Percentiles rank a stretch among this genome's conserved stretches.
Conservation (phyloP, 2,113 vertebrate species). For the Hippocampus barbouri region DNA sequence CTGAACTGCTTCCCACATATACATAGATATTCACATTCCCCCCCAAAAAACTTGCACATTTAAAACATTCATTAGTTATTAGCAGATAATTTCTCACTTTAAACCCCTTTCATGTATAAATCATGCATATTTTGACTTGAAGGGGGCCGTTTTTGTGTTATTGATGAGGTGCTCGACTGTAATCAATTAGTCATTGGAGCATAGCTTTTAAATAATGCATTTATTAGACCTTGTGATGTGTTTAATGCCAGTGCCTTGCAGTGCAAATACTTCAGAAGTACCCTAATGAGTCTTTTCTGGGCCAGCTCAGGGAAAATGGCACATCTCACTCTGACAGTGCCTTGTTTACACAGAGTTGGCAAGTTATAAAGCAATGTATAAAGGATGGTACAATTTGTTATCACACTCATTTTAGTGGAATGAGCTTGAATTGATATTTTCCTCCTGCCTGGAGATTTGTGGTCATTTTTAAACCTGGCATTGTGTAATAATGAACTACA, state of each 20-base stretch:
- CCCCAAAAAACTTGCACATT: constrained; percentile 57
- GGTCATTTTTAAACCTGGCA: constrained; percentile 26
- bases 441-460: constrained; percentile 32
- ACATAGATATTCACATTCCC: constrained; percentile 13
- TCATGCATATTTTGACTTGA: constrained; percentile 78
- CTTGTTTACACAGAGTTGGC: constrained; percentile 69
- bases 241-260: constrained; percentile 72
- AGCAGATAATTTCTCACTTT: constrained; percentile 74
- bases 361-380: constrained; percentile 47
- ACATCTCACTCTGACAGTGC: constrained; percentile 63
- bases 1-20: constrained; percentile 15
- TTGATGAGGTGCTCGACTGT: constrained; percentile 76
- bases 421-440: constrained; percentile 35
- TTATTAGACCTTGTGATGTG: constrained; percentile 76
- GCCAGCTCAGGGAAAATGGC: constrained; percentile 63
- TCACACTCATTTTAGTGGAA: constrained; percentile 39
- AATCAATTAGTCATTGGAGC: constrained; percentile 80
- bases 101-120: constrained; percentile 80
- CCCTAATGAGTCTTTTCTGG: constrained; percentile 75
- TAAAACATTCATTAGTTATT: constrained; percentile 78
- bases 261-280: constrained; percentile 72
- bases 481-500: constrained; percentile 25
- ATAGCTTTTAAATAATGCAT: constrained; percentile 79
- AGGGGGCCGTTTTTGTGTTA: constrained; percentile 72
- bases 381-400: constrained; percentile 59